Conservation (phyloP, 2,797 vertebrate genomes). For the Pseudochaenichthys georgianus region DNA sequence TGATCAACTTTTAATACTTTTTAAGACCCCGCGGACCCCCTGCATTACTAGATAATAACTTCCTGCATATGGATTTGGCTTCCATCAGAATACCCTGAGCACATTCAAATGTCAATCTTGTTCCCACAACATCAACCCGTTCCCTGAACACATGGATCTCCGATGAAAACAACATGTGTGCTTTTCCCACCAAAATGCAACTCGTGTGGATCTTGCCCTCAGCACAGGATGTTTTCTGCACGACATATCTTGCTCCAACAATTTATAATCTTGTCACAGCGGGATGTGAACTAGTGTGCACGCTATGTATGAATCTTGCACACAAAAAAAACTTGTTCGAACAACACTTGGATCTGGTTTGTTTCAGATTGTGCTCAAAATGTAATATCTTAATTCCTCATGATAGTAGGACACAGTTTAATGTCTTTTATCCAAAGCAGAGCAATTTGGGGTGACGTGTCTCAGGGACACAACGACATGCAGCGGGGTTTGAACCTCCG, state of each 20-base stretch:
- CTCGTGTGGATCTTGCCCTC: background rate
- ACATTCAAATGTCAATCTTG: background rate
- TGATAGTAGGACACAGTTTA: background rate
- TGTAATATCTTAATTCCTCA: background rate
- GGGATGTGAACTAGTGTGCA: accelerated
- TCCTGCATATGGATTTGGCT: background rate
- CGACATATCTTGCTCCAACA: background rate
- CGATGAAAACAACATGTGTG: background rate
- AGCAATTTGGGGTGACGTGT: too few species aligned
- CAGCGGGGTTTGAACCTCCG: too few species aligned
- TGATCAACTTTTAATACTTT: too few species aligned
- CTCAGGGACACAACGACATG: too few species aligned
- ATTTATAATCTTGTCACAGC: background rate
- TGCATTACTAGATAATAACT: background rate
- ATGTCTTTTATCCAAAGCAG: too few species aligned
- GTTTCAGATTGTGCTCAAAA: background rate
- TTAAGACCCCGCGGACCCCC: too few species aligned
- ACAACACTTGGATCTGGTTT: background rate
- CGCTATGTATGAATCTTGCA: background rate
- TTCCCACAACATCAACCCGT: background rate
- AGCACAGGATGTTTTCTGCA: background rate
- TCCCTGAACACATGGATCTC: background rate
- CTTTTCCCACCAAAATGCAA: background rate
- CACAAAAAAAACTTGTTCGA: background rate
- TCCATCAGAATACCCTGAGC: background rate